These are phyloP conservation scores for Trogon melanurus DNA, from an alignment of 2,113 vertebrate species.

Conservation along the genomic window DNA sequence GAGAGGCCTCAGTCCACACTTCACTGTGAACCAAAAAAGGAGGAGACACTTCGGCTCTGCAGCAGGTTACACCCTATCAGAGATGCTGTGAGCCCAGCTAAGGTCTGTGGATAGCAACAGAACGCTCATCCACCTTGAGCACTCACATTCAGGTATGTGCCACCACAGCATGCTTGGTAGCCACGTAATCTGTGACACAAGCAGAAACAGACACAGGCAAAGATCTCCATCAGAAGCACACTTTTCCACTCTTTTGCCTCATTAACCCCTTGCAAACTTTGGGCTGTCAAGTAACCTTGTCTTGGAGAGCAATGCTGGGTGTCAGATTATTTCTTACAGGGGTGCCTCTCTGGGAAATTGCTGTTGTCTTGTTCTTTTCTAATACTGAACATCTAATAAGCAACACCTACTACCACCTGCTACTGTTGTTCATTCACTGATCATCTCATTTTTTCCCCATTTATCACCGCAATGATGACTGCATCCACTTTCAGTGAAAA, in stretches of 20 bases:
- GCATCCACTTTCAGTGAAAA: not conserved
- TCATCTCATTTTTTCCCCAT: not conserved
- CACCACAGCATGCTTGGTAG: accelerated
- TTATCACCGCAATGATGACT: constrained; percentile 38
- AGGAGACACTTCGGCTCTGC: not conserved
- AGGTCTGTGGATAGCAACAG: not conserved
- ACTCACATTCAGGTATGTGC: not conserved
- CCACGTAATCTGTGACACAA: not conserved
- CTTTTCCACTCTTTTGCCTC: not conserved
- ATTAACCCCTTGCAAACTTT: not conserved
- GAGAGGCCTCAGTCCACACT: not conserved
- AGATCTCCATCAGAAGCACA: not conserved
- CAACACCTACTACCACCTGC: constrained; percentile 67
- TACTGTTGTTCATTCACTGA: constrained; percentile 54
- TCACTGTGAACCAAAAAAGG: not conserved
- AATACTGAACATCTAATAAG: constrained; percentile 56
- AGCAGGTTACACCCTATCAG: not conserved
- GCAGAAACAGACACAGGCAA: not conserved
- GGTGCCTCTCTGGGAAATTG: not conserved
- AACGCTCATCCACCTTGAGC: not conserved
- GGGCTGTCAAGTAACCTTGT: not conserved
- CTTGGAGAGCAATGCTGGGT: not conserved
- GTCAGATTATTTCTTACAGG: constrained; percentile 32
- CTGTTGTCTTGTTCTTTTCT: constrained; percentile 24
- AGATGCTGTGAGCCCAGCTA: not conserved